Conservation (phyloP, 2,797 vertebrate species). For the Phoebastria nigripes region DNA sequence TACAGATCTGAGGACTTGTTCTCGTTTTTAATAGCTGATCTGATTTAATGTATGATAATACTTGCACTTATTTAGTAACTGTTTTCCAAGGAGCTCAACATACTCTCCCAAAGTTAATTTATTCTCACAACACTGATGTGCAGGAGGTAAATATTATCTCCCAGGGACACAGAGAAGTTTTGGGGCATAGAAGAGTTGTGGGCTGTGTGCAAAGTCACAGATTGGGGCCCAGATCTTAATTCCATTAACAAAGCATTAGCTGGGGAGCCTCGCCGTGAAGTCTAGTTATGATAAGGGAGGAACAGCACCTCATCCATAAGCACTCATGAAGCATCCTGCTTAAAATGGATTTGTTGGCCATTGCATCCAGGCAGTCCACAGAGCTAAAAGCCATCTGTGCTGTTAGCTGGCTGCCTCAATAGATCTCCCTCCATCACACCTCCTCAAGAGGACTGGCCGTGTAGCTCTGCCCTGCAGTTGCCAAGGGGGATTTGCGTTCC, state of each 20-base stretch:
- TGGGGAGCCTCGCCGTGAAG: fast-evolving
- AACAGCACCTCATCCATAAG: not conserved
- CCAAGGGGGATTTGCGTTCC: not conserved
- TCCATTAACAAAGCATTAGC: conserved; percentile 17
- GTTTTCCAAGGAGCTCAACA: conserved; percentile 47
- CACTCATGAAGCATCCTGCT: not conserved
- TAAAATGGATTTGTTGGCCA: not conserved
- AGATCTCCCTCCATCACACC: not conserved
- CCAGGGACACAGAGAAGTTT: conserved; percentile 27
- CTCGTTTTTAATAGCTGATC: conserved; percentile 67
- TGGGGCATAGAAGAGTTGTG: not conserved
- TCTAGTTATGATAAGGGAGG: not conserved
- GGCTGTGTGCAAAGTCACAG: not conserved
- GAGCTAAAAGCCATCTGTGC: not conserved
- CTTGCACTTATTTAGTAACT: conserved; percentile 65
- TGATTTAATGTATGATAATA: conserved; percentile 72
- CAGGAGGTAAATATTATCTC: conserved; percentile 60
- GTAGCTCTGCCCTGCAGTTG: not conserved
- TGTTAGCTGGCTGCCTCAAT: not conserved
- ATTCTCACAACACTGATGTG: conserved; percentile 53
- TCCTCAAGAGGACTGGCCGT: not conserved
- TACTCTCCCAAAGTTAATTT: conserved; percentile 56
- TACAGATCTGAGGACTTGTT: conserved; percentile 61
- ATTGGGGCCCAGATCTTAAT: not conserved
- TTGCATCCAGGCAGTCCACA: not conserved